Evolutionary conservation across 2,113 vertebrate species (phyloP), one percentile per base, ranked within the genome.

Genomic region (Podarcis raffonei): DNA sequence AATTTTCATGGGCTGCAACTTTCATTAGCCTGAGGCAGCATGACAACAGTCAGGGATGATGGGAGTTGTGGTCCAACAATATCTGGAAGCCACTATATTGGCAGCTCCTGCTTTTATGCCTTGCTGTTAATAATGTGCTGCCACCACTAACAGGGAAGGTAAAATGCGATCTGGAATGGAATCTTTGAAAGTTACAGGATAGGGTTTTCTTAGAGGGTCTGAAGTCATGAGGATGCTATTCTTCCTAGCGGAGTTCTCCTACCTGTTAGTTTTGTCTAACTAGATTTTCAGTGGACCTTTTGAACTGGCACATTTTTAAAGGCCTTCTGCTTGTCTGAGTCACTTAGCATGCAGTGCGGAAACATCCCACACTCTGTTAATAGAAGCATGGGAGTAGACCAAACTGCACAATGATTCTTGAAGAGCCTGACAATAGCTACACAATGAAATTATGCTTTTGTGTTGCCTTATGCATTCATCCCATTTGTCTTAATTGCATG

Each of bases 401-500:
- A 83, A 62, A 92, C 84, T 85, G 87, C 39, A 87, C 76, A 90
- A 82, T 78, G 93, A 94, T 92, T 94, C 88, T 90, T 91, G 53
- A 85, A 69, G 85, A 92, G 89, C 87, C 85, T 89, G 80, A 89
- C 84, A 93, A 81, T 90, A 83, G 88, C 80, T 27, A 23, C 84
- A 93, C 77, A 93, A 92, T 90, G 85, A 90, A 87, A 89, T 90
- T 84, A 92, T 80, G 76, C 86, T 87, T 95, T 91, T 85, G 39
- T 92, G 92, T 94, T 94, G 72, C 91, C 72, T 86, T 75, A 79
- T 23, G 27, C 85, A 23, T 89, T 94, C 91, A 79, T 92, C 91
- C 92, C 66, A 92, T 90, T 92, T 89, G 39, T 93, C 86, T 94
- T 93, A 91, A 94, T 94, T 95, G 90, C 84, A 89, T 91, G 90